Conservation (phyloP, 2,113 vertebrate species). For the Syngnathus scovelli region DNA sequence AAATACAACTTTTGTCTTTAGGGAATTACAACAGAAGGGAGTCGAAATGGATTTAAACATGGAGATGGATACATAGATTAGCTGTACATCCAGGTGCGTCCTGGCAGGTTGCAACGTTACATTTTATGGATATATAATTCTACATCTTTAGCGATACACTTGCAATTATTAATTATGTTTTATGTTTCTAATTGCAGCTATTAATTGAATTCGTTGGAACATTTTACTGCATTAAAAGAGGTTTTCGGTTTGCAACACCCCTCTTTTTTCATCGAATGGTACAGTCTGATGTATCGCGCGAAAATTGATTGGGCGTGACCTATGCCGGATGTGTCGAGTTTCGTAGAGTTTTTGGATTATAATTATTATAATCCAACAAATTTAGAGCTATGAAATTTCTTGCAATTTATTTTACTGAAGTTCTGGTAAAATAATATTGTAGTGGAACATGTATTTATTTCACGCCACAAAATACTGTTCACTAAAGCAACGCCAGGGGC, state of each 20-base stretch:
- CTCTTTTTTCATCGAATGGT: constrained; percentile 39
- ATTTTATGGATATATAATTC: background rate
- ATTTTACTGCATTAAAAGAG: background rate
- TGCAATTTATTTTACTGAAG: background rate
- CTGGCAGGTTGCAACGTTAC: background rate
- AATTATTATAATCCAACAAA: background rate
- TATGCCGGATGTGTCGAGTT: background rate
- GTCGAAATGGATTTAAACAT: constrained; percentile 40
- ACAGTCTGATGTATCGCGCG: constrained; percentile 62
- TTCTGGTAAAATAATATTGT: background rate
- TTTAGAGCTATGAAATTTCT: background rate
- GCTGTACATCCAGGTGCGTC: constrained; percentile 12
- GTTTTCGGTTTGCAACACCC: fast-evolving
- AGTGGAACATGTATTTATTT: background rate
- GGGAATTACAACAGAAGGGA: background rate
- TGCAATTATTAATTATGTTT: background rate
- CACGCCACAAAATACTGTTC: background rate
- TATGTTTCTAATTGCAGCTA: background rate
- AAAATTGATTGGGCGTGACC: constrained; percentile 48
- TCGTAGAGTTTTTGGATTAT: too few relatives aligned
- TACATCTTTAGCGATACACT: background rate
- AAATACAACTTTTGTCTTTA: background rate
- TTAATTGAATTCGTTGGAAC: background rate
- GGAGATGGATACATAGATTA: constrained; percentile 5
- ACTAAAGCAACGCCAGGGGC: background rate